Evolutionary conservation across 1,140 invertebrate genomes (phyloP), one percentile per base, ranked within the genome.

Genomic region (Octopus bimaculoides): DNA sequence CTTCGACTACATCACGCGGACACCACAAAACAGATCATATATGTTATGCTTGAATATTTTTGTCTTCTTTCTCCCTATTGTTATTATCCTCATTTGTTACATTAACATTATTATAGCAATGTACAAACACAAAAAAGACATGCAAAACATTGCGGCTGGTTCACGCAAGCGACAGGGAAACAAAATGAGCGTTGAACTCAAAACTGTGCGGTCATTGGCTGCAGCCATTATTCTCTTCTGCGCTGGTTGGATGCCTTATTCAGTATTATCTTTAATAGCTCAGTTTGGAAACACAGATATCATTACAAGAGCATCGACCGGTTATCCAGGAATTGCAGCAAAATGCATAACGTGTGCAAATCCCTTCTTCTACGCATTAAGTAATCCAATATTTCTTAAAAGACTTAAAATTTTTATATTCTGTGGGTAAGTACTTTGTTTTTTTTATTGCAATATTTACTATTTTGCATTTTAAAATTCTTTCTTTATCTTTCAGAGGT

Each of bases 341-440:
- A 95, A 95, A 87, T 93, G 93, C 75, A 94, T 93, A 52, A 94
- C 94, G 54, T 94, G 94, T 84, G 94, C 94, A 86, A 94, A 95
- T 86, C 94, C 94, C 0, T 89, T 95, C 75, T 94, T 95, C 54
- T 95, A 95, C 87, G 93, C 94, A 5, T 93, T 93, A 75, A 80
- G 82, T 20, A 84, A 86, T 82, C 83, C 85, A 10, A 85, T 82
- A 75, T 86, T 82, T 76, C 55, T 84, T n/a, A 82, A 54, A 52
- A 75, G 52, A 75, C 20, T 75, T 6, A 76, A 26, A 41, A 41
- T 17, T 7, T 6, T 52, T 41, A 4, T 71, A 6, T 71, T 4
- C 26, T 71, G 8, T 6, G 26, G 66, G 66, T 71, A 17, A 14
- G 66, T 71, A 71, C 26, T 71, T 41, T 41, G 26, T 3, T 41